Base-by-base conservation (phyloP, 2,797 vertebrate species). In the Loriculus beryllinus region DNA sequence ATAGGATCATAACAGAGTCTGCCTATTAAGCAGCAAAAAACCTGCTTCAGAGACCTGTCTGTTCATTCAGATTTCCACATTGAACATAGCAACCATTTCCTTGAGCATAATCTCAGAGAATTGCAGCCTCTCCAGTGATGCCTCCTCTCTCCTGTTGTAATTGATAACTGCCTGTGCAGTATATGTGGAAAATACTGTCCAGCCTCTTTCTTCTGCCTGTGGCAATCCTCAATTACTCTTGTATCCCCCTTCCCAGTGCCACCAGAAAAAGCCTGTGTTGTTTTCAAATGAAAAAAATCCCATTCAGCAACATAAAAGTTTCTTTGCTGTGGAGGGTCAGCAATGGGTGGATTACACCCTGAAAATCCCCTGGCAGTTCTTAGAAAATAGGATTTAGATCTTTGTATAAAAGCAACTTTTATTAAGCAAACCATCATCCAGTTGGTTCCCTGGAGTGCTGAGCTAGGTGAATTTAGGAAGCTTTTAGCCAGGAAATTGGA, bases 361-460 rank as follows among this genome's bases (percentile, higher is more conserved):
- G 95, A 95, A 96, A 97, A 97, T 95, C 91, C 95, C 49, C 68
- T 45, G 31, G 49, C 88, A 93, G 60, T 95, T 96, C 91, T 92
- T 93, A 86, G 95, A 94, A 95, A 97, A 96, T 87, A 92, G 95
- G 96, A 97, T 97, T 96, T 97, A 96, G 91, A 76, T 82, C 29
- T 88, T 86, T 86, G 70, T 95, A 90, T 83, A 96, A 97, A 97
- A 80, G 86, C 91, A 90, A 94, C 92, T 96, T 97, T 93, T 94
- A 96, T 97, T 96, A 97, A 95, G 69, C 86, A 76, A 83, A 67
- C 82, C 51, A 65, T 69, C 91, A 48, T 79, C 69, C 91, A 88
- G 90, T 88, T 96, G 94, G 90, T 64, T 96, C 80, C 90, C 87
- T 74, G 82, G 33, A 72, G 83, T 86, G 33, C 29, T 88, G 71